Conservation (phyloP, 1,140 invertebrate species). For the Chrysopa pallens region DNA sequence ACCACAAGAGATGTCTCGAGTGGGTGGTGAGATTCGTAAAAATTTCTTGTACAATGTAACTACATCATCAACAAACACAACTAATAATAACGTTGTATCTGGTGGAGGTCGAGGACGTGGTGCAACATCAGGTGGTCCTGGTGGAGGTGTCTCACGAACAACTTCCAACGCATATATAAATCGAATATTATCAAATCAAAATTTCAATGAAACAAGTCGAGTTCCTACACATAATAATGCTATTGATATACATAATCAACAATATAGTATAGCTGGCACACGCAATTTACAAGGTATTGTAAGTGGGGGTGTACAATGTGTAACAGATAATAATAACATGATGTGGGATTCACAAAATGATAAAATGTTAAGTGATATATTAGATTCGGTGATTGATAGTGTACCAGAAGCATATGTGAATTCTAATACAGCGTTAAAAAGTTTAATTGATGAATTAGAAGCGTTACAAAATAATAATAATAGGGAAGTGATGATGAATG, state of each 20-base stretch:
- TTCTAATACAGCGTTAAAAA: conserved; percentile 26
- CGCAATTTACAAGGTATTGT: too few relatives aligned
- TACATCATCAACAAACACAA: conserved; percentile 21
- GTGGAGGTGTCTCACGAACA: too few relatives aligned
- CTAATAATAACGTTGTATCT: conserved; percentile 9
- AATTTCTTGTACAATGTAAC: conserved; percentile 13
- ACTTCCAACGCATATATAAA: too few relatives aligned
- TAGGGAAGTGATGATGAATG: conserved; percentile 32
- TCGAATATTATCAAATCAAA: too few relatives aligned
- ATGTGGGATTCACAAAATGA: conserved; percentile 33
- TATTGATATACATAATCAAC: too few relatives aligned
- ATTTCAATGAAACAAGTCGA: too few relatives aligned
- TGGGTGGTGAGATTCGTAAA: conserved; percentile 13
- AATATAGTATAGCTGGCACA: too few relatives aligned
- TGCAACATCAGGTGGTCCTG: conserved; percentile 9
- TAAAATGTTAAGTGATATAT: conserved; percentile 55
- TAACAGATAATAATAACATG: conserved; percentile 14
- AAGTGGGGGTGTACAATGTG: conserved; percentile 2
- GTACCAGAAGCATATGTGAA: conserved; percentile 37
- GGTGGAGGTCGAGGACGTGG: conserved; percentile 8
- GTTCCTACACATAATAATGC: too few relatives aligned
- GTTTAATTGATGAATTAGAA: conserved; percentile 27
- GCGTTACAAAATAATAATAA: conserved; percentile 18
- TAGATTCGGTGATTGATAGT: conserved; percentile 71
- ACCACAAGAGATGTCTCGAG: conserved; percentile 37